A percentile compares a stretch with the other conserved stretches of the same genome.
Evolutionary conservation across 2,113 vertebrate genomes (phyloP).

Genomic region (Phaethornis superciliosus): DNA sequence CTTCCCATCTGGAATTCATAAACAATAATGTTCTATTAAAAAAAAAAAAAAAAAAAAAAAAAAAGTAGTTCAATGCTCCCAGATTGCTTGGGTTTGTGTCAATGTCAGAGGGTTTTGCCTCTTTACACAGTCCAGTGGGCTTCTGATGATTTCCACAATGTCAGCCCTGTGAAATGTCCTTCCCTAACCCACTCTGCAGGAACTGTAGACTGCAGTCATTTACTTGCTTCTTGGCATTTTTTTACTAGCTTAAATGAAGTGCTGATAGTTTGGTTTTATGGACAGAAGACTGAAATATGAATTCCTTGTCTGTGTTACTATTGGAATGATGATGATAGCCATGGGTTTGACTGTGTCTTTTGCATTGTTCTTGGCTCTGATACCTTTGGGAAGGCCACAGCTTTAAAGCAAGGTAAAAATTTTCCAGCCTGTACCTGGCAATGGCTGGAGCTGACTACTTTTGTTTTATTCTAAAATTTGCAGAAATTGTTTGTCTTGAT

Average conservation of each 20-base stretch:
- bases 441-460: not conserved
- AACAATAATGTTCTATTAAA: slow-evolving; percentile 11
- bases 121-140: not conserved
- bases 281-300: not conserved
- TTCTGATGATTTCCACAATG: not conserved
- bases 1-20: slow-evolving; percentile 45
- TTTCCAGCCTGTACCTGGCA: not conserved
- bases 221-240: not conserved
- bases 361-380: not conserved
- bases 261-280: not conserved
- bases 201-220: not conserved
- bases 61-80: not conserved
- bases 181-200: not conserved
- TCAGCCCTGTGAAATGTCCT: not conserved
- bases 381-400: not conserved
- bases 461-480: not conserved
- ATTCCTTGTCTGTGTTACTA: not conserved
- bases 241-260: not conserved
- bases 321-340: not conserved
- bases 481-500: not conserved
- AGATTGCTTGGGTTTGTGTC: not conserved
- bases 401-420: not conserved
- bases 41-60: not conserved
- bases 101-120: not conserved
- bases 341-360: not conserved